Evolutionary conservation across 2,888 invertebrate genomes (phyloP), one percentile per base, ranked within the genome.

Genomic region (Macrosiphum euphorbiae): DNA sequence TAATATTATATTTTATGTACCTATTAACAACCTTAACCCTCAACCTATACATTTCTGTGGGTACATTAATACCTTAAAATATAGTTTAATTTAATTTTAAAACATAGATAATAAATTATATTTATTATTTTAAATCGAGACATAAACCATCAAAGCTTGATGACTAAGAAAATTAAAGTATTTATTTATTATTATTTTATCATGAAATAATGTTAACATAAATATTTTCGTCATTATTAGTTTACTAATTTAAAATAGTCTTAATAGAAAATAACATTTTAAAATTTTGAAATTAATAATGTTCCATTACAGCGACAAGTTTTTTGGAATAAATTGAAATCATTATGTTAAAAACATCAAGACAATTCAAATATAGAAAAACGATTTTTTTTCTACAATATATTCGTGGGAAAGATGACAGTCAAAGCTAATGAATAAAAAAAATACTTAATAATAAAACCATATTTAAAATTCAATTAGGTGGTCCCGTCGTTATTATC

Each of bases 401-500:
- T 85, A 47, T 90, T 86, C 90, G 90, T 94, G 94, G 90, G 94
- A 94, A 93, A 90, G 44, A 58, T 90, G 85, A 90, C 89, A 90
- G 58, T 61, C 35, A 41, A 35, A 55, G 35, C n/a, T 93, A 85
- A 85, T 55, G 55, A 44, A 88, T 55, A 92, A 58, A 58, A 58
- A 84, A 84, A 47, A 52, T 88, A 93, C 28, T 86, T 78, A 92
- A 90, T 90, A 93, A 93, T 84, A 93, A 93, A 93, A 93, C 89
- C 55, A 86, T 50, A 86, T 94, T 85, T 26, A 90, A 90, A 90
- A 93, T 94, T 94, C 94, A 94, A 94, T 94, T 94, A 94, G 94
- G 90, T 84, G 94, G 88, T 89, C 90, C 94, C 86, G 94, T 90
- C 58, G 94, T 90, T 94, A 90, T 94, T 94, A 94, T 94, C 94